These are phyloP conservation scores for Drosophila rellima DNA, from an alignment of 2,888 invertebrate genomes.

Conservation along the genomic window DNA sequence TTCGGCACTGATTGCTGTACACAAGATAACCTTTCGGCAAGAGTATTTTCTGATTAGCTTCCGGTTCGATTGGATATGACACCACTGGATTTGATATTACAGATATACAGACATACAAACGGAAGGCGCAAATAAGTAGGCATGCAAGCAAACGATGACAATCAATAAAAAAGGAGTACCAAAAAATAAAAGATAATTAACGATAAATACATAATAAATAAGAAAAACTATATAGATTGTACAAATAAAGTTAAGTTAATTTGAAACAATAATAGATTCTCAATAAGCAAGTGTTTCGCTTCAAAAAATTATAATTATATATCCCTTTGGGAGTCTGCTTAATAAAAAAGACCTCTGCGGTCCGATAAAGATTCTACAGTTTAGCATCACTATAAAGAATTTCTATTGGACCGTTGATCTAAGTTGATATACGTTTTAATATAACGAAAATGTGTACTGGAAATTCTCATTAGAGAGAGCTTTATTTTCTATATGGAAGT, in stretches of 20 bases:
- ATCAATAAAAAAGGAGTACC: background rate
- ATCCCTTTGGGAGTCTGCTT: too few species aligned
- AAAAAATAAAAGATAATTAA: slow-evolving; percentile 1
- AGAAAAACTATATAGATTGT: background rate
- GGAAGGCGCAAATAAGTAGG: background rate
- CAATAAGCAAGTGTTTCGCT: too few species aligned
- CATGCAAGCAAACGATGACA: background rate
- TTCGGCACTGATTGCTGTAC: slow-evolving; percentile 88
- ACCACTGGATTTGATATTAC: background rate
- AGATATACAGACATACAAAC: slow-evolving; percentile 5
- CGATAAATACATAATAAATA: background rate
- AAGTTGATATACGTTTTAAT: too few species aligned
- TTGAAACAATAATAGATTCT: background rate
- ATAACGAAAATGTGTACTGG: too few species aligned
- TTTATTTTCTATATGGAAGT: too few species aligned
- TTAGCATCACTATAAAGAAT: too few species aligned
- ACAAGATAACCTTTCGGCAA: slow-evolving; percentile 84
- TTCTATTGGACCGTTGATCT: too few species aligned
- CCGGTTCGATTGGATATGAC: slow-evolving; percentile 1
- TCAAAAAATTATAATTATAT: too few species aligned
- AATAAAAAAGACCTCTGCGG: too few species aligned
- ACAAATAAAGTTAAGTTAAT: background rate
- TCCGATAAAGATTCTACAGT: too few species aligned
- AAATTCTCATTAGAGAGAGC: too few species aligned
- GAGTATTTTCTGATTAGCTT: slow-evolving; percentile 35